These are phyloP conservation scores for Pandemis heparana DNA, from an alignment of 2,888 invertebrate genomes.

Conservation along the genomic window DNA sequence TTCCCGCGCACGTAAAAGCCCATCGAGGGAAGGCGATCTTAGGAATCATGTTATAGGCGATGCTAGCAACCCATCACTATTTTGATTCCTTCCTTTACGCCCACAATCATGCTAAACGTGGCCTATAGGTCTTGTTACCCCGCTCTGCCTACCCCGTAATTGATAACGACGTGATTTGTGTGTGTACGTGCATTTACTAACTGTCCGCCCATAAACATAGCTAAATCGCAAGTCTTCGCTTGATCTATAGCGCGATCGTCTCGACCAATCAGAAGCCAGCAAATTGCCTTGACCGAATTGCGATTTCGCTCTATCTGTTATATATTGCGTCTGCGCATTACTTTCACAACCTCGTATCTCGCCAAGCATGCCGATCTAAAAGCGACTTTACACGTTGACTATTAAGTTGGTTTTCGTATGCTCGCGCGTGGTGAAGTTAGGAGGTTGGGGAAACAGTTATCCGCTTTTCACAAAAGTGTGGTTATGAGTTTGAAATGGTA, in stretches of 20 bases:
- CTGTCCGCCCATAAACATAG: not conserved
- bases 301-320: slow-evolving; percentile 14
- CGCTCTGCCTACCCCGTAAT: too few relatives aligned
- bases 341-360: not conserved
- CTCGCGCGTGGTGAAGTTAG: not conserved
- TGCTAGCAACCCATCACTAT: too few relatives aligned
- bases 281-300: slow-evolving; percentile 22
- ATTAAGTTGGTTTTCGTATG: not conserved
- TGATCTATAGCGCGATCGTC: not conserved
- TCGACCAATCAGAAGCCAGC: slow-evolving; percentile 16
- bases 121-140: too few relatives aligned
- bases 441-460: not conserved
- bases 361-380: not conserved
- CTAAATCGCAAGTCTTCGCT: not conserved
- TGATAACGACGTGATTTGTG: too few relatives aligned
- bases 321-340: slow-evolving; percentile 4
- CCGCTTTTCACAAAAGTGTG: not conserved
- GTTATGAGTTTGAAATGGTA: not conserved
- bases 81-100: too few relatives aligned
- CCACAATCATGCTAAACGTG: too few relatives aligned
- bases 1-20: too few relatives aligned
- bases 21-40: too few relatives aligned
- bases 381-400: not conserved
- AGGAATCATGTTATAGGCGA: too few relatives aligned
- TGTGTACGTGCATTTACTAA: not conserved